Evolutionary conservation across 2,113 vertebrate genomes (phyloP), one percentile per base, ranked within the genome.

Genomic region (Salvelinus alpinus): DNA sequence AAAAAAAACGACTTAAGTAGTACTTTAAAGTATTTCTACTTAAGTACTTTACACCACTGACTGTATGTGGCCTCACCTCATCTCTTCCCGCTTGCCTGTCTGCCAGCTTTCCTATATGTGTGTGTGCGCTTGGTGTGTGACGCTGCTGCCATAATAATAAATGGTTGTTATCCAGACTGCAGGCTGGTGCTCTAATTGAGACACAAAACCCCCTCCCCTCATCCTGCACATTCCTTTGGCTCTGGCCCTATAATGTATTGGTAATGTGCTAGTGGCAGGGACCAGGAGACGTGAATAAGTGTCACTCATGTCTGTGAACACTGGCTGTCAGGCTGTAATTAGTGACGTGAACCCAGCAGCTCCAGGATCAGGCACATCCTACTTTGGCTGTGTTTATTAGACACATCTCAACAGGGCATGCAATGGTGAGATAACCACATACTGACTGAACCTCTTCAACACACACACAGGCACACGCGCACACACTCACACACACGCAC

Each of bases 351-450:
- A 27, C 24, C 64, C 25, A 66, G 64, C 24, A 29, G 22, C 27
- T 66, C 51, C 51, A 54, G 51, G 13, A 54, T 14, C 14, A 29
- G 27, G 31, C 27, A 66, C 62, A 64, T 25, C 62, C 62, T 24
- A 24, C 9, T 64, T 64, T 64, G 60, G n/a, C 22, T 12, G 60
- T 24, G 25, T 64, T 25, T 25, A 64, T 12, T 24, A 25, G 62
- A 64, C 62, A 25, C 25, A 66, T 13, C 64, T 66, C 64, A 66
- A 66, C 64, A 66, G 64, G 25, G 25, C 16, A 29, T 66, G 64
- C 64, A 66, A 66, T 16, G 24, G 25, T 25, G 64, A 66, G 64
- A 66, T 66, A 57, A 16, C 51, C 51, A 18, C 51, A 54, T 18
- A 54, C 51, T 54, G 16, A 54, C 51, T 54, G 51, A 54, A 54